Evolutionary conservation across 2,113 vertebrate species (phyloP).

Genomic region (Todiramphus saurophagus): DNA sequence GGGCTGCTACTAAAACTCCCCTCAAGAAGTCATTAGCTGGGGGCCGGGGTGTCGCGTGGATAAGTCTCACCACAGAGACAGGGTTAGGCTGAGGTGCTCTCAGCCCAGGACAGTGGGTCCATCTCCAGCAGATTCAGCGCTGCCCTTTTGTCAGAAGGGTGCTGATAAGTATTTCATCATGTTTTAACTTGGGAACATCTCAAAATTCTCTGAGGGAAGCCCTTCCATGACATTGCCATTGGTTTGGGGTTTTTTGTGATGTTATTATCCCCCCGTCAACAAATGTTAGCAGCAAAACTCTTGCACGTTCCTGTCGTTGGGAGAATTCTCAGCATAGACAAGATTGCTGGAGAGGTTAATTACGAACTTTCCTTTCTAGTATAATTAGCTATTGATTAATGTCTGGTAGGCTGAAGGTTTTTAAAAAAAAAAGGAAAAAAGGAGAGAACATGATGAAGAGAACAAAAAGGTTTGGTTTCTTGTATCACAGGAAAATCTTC

Average conservation of each 20-base stretch:
- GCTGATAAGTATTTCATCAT: background rate
- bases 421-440: background rate
- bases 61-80: too few relatives aligned
- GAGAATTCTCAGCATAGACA: background rate
- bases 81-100: background rate
- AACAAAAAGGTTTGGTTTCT: background rate
- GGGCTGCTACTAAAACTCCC: background rate
- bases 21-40: background rate
- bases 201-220: background rate
- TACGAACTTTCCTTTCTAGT: background rate
- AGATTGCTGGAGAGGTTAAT: background rate
- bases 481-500: background rate
- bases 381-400: background rate
- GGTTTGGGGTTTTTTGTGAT: background rate
- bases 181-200: background rate
- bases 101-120: background rate
- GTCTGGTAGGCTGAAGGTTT: background rate
- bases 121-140: background rate
- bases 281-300: background rate
- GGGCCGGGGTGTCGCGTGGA: background rate
- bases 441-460: background rate
- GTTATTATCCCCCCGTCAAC: background rate
- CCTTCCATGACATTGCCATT: background rate
- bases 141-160: background rate
- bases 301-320: background rate